These are phyloP conservation scores for Drosophila elegans DNA, from an alignment of 1,140 invertebrate genomes.

Conservation along the genomic window DNA sequence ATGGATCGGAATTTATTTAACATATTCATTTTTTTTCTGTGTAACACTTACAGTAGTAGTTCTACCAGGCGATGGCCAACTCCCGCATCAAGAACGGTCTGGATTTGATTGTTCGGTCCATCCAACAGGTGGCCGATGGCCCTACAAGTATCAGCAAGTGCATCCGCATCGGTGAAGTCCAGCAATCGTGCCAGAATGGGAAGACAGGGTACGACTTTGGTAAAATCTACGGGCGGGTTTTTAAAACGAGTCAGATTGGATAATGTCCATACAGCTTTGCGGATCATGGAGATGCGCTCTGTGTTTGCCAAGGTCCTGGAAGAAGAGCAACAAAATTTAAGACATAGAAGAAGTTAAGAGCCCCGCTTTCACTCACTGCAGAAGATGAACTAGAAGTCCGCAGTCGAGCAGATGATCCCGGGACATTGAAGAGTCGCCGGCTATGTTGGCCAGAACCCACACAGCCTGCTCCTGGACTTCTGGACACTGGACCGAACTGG, in stretches of 20 bases:
- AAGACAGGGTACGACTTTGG: conserved; percentile 92
- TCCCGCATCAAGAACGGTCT: conserved; percentile 98
- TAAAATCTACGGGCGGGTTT: conserved; percentile 96
- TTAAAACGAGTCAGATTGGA: conserved; percentile 98
- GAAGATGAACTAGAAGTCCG: conserved; percentile 94
- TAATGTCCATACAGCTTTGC: conserved; percentile 99
- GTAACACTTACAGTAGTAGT: conserved; percentile 91
- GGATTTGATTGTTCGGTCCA: conserved; percentile 99
- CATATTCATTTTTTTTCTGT: no score
- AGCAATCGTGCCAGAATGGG: conserved; percentile 94
- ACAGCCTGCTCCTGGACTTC: conserved; percentile 98
- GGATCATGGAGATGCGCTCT: conserved; percentile 94
- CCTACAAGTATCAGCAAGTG: conserved; percentile 98
- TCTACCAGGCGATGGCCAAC: conserved; percentile 97
- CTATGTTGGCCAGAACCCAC: conserved; percentile 97
- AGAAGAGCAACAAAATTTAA: conserved; percentile 25
- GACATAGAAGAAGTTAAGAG: neutral
- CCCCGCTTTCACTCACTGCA: conserved; percentile 89
- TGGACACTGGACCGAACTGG: conserved; percentile 89
- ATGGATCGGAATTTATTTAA: no score
- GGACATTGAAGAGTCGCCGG: conserved; percentile 97
- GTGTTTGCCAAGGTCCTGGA: conserved; percentile 93
- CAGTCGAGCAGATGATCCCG: conserved; percentile 95
- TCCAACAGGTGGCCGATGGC: conserved; percentile 97
- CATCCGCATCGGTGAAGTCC: conserved; percentile 95